Evolutionary conservation across 2,113 vertebrate species (phyloP).

Genomic region (Shinisaurus crocodilurus): DNA sequence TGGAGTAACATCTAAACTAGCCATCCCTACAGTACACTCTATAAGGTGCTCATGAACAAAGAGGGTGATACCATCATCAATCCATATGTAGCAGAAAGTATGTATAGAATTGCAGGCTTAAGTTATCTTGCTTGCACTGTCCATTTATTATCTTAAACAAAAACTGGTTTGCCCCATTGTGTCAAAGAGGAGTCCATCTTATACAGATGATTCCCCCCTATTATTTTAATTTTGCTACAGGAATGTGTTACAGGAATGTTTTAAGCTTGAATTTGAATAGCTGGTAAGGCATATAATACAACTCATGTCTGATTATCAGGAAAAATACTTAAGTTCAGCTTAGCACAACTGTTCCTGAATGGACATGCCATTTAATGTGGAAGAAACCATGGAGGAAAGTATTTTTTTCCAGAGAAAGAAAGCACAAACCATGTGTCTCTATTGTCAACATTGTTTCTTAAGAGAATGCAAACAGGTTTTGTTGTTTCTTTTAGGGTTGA

Average conservation of each 20-base stretch:
- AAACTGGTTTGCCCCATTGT: background rate
- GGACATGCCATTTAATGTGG: background rate
- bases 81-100: background rate
- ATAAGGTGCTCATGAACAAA: background rate
- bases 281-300: constrained; percentile 5
- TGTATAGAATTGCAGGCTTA: background rate
- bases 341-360: background rate
- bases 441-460: constrained; percentile 17
- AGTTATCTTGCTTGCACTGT: background rate
- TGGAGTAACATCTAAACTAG: background rate
- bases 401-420: background rate
- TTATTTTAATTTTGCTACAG: too few relatives aligned
- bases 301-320: constrained; percentile 7
- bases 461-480: background rate
- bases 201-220: background rate
- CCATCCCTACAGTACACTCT: background rate
- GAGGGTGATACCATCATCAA: background rate
- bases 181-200: background rate
- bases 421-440: constrained; percentile 16
- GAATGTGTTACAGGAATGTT: constrained; percentile 37
- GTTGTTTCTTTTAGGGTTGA: constrained; percentile 37
- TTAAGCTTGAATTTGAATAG: constrained; percentile 21
- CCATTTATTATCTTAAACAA: background rate
- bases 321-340: constrained; percentile 17
- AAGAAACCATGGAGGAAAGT: background rate